These are phyloP conservation scores for Dioctria rufipes DNA, from an alignment of 2,888 invertebrate genomes.

Conservation along the genomic window DNA sequence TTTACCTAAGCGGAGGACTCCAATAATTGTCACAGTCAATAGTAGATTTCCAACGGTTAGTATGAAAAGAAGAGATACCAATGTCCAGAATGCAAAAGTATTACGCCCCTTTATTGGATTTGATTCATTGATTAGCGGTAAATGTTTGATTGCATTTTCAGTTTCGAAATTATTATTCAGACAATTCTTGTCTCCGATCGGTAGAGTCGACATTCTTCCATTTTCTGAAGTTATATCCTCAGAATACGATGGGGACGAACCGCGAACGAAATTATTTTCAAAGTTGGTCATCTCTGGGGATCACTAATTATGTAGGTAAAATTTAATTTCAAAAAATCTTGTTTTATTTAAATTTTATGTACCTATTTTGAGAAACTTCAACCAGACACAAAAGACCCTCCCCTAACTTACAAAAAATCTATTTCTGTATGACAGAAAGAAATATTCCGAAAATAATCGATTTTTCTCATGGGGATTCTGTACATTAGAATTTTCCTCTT, in stretches of 20 bases:
- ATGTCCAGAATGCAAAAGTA: conserved; percentile 84
- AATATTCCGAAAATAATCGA: no score
- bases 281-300: conserved; percentile 64
- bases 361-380: no score
- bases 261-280: conserved; percentile 69
- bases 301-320: no score
- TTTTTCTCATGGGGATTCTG: no score
- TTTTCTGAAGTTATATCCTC: conserved; percentile 68
- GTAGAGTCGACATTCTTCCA: conserved; percentile 63
- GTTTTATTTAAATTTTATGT: no score
- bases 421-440: no score
- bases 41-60: conserved; percentile 86
- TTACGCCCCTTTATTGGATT: conserved; percentile 64
- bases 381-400: no score
- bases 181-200: conserved; percentile 56
- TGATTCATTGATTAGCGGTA: not conserved
- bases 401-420: no score
- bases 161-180: not conserved
- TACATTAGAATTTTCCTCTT: no score
- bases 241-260: conserved; percentile 69
- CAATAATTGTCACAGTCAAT: conserved; percentile 85
- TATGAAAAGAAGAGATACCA: conserved; percentile 79
- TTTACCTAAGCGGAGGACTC: conserved; percentile 84
- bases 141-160: not conserved
- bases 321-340: no score